Evolutionary conservation across 2,797 vertebrate genomes (phyloP).

Genomic region (Onychomys torridus): DNA sequence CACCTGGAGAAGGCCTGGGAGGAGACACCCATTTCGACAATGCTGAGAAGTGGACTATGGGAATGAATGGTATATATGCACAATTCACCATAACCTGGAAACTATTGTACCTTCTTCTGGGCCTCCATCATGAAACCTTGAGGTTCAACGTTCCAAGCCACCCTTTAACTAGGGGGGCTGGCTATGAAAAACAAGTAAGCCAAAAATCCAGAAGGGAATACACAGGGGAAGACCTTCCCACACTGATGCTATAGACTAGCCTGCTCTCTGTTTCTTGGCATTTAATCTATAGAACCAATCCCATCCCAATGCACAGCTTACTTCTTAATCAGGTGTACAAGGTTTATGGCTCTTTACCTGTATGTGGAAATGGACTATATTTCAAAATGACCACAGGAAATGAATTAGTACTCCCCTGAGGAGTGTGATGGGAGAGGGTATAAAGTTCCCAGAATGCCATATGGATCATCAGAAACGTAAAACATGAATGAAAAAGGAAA

Average conservation of each 20-base stretch:
- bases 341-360: not conserved
- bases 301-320: not conserved
- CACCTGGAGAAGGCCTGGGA: constrained; percentile 80
- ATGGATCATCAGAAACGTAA: not conserved
- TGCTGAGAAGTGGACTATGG: constrained; percentile 80
- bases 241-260: not conserved
- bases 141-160: constrained; percentile 81
- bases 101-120: constrained; percentile 83
- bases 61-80: constrained; percentile 78
- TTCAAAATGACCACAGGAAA: not conserved
- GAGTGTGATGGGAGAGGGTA: not conserved
- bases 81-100: constrained; percentile 81
- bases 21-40: constrained; percentile 84
- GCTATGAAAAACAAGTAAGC: constrained; percentile 84
- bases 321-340: not conserved
- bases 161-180: constrained; percentile 80
- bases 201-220: constrained; percentile 76
- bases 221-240: constrained; percentile 50
- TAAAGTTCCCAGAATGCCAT: not conserved
- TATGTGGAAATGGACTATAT: not conserved
- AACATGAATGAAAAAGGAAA: not conserved
- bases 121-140: constrained; percentile 83
- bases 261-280: constrained; percentile 4
- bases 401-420: not conserved
- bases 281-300: not conserved